phyloP scores from a whole-genome alignment of 1,140 invertebrate species.

The Cydia amplana region DNA sequence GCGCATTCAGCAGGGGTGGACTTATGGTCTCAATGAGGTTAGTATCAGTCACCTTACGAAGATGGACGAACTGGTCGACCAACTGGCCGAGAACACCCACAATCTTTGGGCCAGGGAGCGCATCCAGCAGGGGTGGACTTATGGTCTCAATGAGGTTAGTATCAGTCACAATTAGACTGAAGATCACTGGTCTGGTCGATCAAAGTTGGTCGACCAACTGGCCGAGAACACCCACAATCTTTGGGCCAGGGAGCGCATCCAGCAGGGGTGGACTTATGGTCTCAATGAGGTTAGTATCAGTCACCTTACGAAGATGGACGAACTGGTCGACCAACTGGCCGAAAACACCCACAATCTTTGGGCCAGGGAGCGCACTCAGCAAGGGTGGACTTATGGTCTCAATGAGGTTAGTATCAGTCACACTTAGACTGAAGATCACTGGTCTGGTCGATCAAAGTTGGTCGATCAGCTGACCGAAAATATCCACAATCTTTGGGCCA shows the following conservation, averaged over 20 bases:
- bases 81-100: no score
- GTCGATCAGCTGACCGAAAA: conserved; percentile 90
- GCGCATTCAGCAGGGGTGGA: no score
- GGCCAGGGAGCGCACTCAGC: conserved; percentile 87
- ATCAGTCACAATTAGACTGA: no score
- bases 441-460: no score
- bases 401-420: conserved; percentile 31
- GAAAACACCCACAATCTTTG: conserved; percentile 99
- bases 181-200: no score
- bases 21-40: no score
- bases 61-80: no score
- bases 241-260: conserved; percentile 98
- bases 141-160: no score
- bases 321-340: conserved; percentile 96
- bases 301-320: conserved; percentile 92
- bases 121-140: no score
- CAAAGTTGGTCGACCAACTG: conserved; percentile 93
- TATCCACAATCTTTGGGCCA: conserved; percentile 99
- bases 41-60: no score
- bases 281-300: conserved; percentile 88
- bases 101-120: no score
- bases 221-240: conserved; percentile 99
- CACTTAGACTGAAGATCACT: no score
- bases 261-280: conserved; percentile 99
- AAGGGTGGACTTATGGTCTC: conserved; percentile 98